phyloP scores from a whole-genome alignment of 2,888 invertebrate genomes.

The Chrysodeixis includens region DNA sequence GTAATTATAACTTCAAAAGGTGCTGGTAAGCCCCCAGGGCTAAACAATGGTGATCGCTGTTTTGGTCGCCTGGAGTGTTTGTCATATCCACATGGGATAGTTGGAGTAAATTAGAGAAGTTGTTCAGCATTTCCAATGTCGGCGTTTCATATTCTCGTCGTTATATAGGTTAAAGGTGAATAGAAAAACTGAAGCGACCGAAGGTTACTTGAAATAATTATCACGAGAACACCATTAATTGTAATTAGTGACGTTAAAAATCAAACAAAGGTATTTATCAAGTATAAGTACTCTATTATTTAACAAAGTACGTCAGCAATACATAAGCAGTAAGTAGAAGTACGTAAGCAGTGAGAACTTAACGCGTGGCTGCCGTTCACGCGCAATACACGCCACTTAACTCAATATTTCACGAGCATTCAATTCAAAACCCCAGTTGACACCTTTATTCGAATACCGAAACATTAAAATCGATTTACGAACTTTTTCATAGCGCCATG shows the following conservation, averaged over 20 bases:
- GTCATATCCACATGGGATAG: not conserved
- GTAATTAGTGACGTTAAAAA: too few relatives aligned
- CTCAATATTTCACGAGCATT: conserved; percentile 29
- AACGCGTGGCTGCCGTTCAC: not conserved
- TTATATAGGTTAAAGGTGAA: not conserved
- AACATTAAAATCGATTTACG: conserved; percentile 50
- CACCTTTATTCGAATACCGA: conserved; percentile 27
- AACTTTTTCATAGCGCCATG: conserved; percentile 39
- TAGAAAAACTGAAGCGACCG: not conserved
- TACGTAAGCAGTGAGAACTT: not conserved
- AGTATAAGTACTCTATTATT: too few relatives aligned
- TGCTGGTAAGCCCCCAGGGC: too few relatives aligned
- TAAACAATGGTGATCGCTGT: conserved; percentile 21
- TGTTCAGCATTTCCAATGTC: not conserved
- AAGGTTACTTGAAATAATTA: not conserved
- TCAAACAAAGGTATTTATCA: too few relatives aligned
- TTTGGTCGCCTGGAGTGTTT: not conserved
- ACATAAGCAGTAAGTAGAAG: too few relatives aligned
- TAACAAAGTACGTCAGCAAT: too few relatives aligned
- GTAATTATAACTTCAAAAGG: too few relatives aligned
- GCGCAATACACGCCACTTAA: not conserved
- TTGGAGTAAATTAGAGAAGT: not conserved
- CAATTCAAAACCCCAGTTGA: conserved; percentile 35
- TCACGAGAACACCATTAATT: too few relatives aligned
- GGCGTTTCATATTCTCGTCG: not conserved